Evolutionary conservation across 2,797 vertebrate genomes (phyloP).

Genomic region (Sitta carolinensis): DNA sequence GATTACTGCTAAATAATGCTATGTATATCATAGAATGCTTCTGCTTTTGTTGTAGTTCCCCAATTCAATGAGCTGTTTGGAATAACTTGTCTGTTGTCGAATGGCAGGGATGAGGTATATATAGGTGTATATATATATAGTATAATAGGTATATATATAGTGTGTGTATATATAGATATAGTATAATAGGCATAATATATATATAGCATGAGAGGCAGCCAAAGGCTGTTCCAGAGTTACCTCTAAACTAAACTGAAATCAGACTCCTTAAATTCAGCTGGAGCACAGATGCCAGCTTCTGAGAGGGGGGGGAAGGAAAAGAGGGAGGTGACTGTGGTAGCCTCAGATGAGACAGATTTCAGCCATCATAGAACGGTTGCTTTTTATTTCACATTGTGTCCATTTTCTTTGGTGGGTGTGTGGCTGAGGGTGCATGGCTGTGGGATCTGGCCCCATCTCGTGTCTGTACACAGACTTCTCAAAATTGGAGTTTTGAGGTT

Average conservation of each 20-base stretch:
- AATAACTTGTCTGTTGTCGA: neutral
- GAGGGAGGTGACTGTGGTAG: neutral
- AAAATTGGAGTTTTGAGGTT: neutral
- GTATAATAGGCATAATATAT: neutral
- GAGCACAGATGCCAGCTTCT: neutral
- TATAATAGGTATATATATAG: neutral
- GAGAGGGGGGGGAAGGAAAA: neutral
- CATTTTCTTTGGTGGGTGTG: neutral
- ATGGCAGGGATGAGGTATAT: neutral
- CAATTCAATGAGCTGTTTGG: neutral
- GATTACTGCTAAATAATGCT: neutral
- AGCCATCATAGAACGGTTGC: neutral
- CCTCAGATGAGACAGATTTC: neutral
- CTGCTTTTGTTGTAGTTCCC: neutral
- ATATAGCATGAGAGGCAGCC: neutral
- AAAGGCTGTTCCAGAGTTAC: neutral
- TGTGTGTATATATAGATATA: neutral
- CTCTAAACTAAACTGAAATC: neutral
- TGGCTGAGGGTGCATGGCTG: neutral
- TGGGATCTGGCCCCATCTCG: neutral
- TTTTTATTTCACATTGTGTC: neutral
- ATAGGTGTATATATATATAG: neutral
- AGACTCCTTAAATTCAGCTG: neutral
- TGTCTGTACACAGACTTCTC: neutral
- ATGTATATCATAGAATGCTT: neutral